These are phyloP conservation scores for Acropternis orthonyx DNA, from an alignment of 2,797 vertebrate genomes.

Conservation along the genomic window DNA sequence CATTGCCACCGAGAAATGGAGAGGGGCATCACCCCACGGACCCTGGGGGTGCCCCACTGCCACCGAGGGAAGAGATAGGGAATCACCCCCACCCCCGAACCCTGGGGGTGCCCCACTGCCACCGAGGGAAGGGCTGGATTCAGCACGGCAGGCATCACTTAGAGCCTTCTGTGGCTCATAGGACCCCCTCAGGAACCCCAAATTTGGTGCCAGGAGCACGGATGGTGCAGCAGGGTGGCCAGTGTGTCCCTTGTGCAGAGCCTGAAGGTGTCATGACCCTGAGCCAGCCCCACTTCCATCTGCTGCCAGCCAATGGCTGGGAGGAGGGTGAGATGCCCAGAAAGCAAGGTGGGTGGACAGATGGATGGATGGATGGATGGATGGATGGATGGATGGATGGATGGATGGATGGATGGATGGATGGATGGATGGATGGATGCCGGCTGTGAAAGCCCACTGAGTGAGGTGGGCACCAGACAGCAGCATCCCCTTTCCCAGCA, in stretches of 20 bases:
- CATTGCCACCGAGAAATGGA: no score
- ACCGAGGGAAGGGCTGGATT: neutral
- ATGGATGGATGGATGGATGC: neutral
- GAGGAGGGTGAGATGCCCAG: neutral
- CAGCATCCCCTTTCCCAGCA: neutral
- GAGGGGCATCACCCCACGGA: no score
- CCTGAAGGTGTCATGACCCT: rapidly evolving
- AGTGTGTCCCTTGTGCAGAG: rapidly evolving
- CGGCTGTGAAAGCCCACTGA: neutral
- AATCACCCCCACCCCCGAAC: no score
- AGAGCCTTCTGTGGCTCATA: rapidly evolving
- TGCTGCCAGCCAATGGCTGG: rapidly evolving
- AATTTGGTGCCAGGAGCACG: neutral
- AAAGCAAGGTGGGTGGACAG: neutral
- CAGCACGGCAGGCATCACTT: rapidly evolving
- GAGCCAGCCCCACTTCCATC: rapidly evolving
- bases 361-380: rapidly evolving
- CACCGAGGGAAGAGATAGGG: no score
- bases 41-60: no score
- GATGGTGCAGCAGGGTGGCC: rapidly evolving
- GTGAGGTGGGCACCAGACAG: neutral
- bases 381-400: neutral
- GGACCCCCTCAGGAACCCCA: neutral
- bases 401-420: neutral
- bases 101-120: neutral